These are phyloP conservation scores for Clusia tigrina DNA, from an alignment of 2,888 invertebrate genomes.

Conservation along the genomic window DNA sequence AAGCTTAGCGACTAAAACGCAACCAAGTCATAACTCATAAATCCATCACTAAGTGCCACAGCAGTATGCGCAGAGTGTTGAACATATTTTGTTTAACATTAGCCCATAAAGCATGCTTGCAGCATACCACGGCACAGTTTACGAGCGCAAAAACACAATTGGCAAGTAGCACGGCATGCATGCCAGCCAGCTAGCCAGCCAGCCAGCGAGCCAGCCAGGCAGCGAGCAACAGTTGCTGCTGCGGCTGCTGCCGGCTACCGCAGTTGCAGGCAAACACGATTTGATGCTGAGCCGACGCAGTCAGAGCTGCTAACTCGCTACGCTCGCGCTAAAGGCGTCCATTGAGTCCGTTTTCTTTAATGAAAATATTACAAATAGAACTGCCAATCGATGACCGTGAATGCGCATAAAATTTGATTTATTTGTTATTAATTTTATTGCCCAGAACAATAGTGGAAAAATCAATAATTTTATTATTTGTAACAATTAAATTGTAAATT, in stretches of 20 bases:
- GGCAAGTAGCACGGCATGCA: neutral
- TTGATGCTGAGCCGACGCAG: neutral
- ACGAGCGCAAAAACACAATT: neutral
- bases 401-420: constrained; percentile 48
- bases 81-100: constrained; percentile 34
- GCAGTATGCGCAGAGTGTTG: constrained; percentile 34
- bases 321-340: neutral
- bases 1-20: constrained; percentile 47
- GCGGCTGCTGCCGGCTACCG: neutral
- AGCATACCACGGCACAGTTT: neutral
- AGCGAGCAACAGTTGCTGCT: neutral
- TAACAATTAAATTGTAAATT: constrained; percentile 50
- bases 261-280: neutral
- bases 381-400: constrained; percentile 44
- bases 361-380: constrained; percentile 2
- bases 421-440: constrained; percentile 45
- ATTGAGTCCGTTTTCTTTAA: neutral
- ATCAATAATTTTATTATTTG: constrained; percentile 28
- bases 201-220: neutral
- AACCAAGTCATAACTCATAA: constrained; percentile 54
- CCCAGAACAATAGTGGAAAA: constrained; percentile 8
- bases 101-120: neutral
- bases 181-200: neutral
- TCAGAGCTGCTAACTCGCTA: neutral
- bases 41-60: constrained; percentile 50